Conservation (phyloP, 2,797 vertebrate genomes). For the Sebastes melanostomus region DNA sequence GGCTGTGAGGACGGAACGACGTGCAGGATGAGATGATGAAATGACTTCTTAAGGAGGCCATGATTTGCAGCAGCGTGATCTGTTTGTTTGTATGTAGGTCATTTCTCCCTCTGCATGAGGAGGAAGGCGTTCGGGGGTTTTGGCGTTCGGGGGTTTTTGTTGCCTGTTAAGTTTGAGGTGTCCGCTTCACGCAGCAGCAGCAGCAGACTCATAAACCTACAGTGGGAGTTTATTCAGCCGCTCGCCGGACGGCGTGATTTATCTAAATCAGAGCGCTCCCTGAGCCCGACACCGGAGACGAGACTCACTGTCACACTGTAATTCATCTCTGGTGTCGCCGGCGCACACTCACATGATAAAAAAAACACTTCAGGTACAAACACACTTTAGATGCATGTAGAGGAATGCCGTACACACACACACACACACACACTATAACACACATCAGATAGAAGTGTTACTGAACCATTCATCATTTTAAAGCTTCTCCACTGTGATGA, state of each 20-base stretch:
- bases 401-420: background rate
- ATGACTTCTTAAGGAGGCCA: background rate
- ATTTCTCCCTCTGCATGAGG: background rate
- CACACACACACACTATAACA: background rate
- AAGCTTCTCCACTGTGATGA: background rate
- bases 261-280: slow-evolving; percentile 68
- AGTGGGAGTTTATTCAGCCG: slow-evolving; percentile 61
- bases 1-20: too few species aligned
- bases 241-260: slow-evolving; percentile 55
- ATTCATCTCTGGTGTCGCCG: slow-evolving; percentile 59
- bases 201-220: slow-evolving; percentile 47
- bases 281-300: slow-evolving; percentile 60
- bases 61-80: slow-evolving; percentile 37
- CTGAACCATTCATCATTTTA: background rate
- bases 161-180: slow-evolving; percentile 49
- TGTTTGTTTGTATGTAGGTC: slow-evolving; percentile 72
- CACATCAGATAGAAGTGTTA: background rate
- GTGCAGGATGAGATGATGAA: background rate
- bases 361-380: background rate
- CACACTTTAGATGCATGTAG: background rate
- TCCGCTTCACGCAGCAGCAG: background rate
- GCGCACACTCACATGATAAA: background rate
- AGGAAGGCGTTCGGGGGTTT: background rate
- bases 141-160: background rate
- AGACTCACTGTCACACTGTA: slow-evolving; percentile 61